Evolutionary conservation across 2,797 vertebrate species (phyloP).

Genomic region (Astyanax mexicanus): DNA sequence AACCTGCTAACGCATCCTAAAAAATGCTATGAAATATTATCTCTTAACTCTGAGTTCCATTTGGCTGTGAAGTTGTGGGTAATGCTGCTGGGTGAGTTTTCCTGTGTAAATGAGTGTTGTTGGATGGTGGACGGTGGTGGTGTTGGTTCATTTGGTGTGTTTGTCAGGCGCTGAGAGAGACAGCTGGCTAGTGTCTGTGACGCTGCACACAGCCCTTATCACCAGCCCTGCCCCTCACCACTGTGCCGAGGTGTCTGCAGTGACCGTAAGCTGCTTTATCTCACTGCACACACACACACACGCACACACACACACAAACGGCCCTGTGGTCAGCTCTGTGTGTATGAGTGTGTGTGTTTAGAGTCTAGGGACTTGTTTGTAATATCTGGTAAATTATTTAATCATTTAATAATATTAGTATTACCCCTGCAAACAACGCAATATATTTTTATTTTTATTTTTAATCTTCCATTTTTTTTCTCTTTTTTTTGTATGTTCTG

Average conservation of each 20-base stretch:
- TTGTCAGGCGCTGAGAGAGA: conserved; percentile 63
- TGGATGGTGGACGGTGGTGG: conserved; percentile 50
- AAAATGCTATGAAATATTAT: no score
- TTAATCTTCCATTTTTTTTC: no score
- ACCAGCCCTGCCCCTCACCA: conserved; percentile 61
- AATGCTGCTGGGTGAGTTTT: conserved; percentile 4
- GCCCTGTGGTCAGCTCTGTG: conserved; percentile 9
- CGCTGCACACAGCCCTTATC: conserved; percentile 44
- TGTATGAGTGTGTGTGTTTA: no score
- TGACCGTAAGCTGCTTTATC: conserved; percentile 62
- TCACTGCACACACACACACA: conserved; percentile 26
- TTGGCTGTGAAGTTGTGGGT: background rate
- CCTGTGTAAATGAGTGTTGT: conserved; percentile 29
- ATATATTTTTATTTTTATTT: no score
- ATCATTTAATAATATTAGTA: background rate
- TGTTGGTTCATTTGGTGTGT: conserved; percentile 49
- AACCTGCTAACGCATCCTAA: no score
- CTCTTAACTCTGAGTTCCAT: no score
- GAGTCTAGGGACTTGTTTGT: conserved; percentile 6
- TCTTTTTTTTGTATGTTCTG: no score
- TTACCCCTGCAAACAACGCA: no score
- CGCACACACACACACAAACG: background rate
- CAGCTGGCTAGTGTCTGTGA: conserved; percentile 71
- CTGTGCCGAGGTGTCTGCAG: conserved; percentile 51
- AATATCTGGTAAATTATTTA: background rate